Percentiles rank a stretch among this genome's conserved stretches.
Conservation (phyloP, 2,113 vertebrate genomes). For the Tonatia bakeri region DNA sequence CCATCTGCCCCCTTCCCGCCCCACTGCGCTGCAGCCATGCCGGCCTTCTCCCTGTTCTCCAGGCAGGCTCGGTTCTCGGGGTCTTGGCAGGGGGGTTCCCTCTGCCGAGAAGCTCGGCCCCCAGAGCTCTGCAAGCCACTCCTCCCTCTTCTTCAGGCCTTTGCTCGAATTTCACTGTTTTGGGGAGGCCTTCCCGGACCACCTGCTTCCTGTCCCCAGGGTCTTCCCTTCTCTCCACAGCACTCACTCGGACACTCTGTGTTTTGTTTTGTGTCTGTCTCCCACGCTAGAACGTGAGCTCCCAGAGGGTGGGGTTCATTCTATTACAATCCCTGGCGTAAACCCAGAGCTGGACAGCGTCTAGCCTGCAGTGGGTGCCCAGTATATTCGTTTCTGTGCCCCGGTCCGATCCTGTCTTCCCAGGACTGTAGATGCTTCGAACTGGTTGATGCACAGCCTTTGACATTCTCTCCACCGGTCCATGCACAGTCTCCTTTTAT, state of each 20-base stretch:
- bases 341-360: background rate
- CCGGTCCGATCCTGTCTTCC: no score
- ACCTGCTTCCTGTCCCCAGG: background rate
- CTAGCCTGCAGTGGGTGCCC: background rate
- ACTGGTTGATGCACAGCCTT: background rate
- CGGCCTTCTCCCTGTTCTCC: background rate
- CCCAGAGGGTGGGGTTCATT: background rate
- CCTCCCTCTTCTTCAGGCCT: background rate
- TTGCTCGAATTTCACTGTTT: background rate
- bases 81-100: background rate
- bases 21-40: rapidly evolving
- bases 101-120: background rate
- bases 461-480: background rate
- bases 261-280: background rate
- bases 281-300: background rate
- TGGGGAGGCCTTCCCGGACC: background rate
- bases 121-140: background rate
- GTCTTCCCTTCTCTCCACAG: background rate
- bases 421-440: background rate
- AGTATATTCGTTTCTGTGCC: background rate
- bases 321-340: background rate
- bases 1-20: no score
- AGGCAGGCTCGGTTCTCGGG: background rate
- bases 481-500: background rate
- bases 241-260: background rate